Percentiles rank a stretch among this genome's conserved stretches.
Conservation (phyloP, 2,797 vertebrate genomes). For the Smutsia temminckii region DNA sequence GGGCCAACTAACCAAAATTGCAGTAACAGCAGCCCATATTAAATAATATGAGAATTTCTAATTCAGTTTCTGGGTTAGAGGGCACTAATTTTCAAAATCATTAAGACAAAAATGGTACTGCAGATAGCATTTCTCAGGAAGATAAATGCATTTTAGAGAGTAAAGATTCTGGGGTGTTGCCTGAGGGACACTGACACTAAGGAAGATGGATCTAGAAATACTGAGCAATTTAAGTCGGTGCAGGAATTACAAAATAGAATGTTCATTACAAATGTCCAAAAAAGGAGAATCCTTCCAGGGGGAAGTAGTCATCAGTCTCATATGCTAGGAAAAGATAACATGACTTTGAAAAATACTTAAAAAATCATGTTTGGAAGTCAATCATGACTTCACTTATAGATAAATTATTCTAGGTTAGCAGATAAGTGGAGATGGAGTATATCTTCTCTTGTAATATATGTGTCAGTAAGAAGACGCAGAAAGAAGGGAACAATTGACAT, state of each 20-base stretch:
- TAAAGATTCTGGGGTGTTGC: background rate
- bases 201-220: background rate
- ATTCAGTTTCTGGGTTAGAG: background rate
- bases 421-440: background rate
- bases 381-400: background rate
- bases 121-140: background rate
- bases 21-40: background rate
- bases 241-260: background rate
- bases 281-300: background rate
- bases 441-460: background rate
- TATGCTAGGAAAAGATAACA: background rate
- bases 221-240: background rate
- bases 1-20: background rate
- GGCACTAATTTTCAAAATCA: background rate
- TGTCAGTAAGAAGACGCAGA: background rate
- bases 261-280: background rate
- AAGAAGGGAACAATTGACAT: background rate
- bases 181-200: background rate
- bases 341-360: background rate
- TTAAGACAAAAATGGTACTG: background rate
- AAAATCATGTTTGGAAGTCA: background rate
- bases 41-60: background rate
- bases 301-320: background rate
- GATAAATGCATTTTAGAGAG: background rate
- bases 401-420: background rate